Evolutionary conservation across 2,113 vertebrate species (phyloP).

Genomic region (Hippocampus guttulatus): DNA sequence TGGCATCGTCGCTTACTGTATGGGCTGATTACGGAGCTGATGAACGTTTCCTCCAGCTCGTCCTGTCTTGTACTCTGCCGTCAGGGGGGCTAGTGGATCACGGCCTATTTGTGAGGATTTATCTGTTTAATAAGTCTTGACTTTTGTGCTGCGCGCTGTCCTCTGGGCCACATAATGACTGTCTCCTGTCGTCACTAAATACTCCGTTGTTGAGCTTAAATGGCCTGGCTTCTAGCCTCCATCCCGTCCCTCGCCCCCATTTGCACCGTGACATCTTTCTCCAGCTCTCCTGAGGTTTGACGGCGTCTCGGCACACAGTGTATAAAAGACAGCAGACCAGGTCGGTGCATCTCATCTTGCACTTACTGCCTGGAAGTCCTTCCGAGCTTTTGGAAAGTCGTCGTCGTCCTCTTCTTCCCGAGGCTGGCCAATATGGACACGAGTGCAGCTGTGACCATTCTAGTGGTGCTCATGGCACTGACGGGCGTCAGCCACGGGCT

Average conservation of each 20-base stretch:
- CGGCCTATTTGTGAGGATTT: conserved; percentile 61
- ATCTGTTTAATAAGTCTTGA: conserved; percentile 64
- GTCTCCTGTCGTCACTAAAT: conserved; percentile 55
- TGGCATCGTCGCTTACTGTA: not conserved
- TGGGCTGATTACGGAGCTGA: conserved; percentile 4
- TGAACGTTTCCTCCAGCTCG: not conserved
- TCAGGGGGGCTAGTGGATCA: conserved; percentile 36
- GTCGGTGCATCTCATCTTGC: not conserved
- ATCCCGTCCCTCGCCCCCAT: conserved; percentile 43
- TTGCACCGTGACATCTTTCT: conserved; percentile 37
- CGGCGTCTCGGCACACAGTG: not conserved
- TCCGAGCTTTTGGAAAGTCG: not conserved
- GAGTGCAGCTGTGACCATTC: conserved; percentile 51
- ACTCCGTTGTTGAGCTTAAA: conserved; percentile 51
- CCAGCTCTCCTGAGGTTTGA: conserved; percentile 23
- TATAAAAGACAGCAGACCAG: conserved; percentile 47
- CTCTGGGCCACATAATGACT: conserved; percentile 56
- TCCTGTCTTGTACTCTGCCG: conserved; percentile 10
- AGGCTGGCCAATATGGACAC: conserved; percentile 56
- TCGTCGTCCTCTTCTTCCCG: not conserved
- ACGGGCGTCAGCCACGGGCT: conserved; percentile 58
- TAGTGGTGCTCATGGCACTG: conserved; percentile 64
- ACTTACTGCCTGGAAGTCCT: conserved; percentile 16
- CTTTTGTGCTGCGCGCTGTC: conserved; percentile 35
- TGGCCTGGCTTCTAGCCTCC: conserved; percentile 45